Evolutionary conservation across 1,140 invertebrate genomes (phyloP), one percentile per base, ranked within the genome.

Genomic region (Leptestheria dahalacensis): DNA sequence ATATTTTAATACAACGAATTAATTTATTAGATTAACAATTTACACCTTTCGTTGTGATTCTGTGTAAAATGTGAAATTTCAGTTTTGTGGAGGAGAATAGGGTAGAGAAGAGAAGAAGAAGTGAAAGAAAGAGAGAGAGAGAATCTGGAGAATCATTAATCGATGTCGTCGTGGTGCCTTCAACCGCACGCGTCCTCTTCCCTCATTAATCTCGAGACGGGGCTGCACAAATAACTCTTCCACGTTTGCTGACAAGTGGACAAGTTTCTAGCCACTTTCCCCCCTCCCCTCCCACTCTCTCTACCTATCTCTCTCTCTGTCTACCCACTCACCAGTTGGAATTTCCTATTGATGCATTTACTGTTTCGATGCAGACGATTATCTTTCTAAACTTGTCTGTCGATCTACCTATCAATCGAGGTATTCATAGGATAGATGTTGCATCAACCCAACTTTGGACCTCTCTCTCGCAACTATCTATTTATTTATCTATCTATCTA

Each of bases 21-120:
- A 52, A 52, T 52, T 23, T 52, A 26, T 23, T 52, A 52, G 50
- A 10, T 12, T 52, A 52, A 52, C 50, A 52, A 52, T 25, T 52
- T 52, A 25, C n/a, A n/a, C n/a, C n/a, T n/a, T n/a, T n/a, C n/a
- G n/a, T n/a, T n/a, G n/a, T n/a, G n/a, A n/a, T n/a, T n/a, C n/a
- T n/a, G n/a, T n/a, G n/a, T n/a, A n/a, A n/a, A n/a, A n/a, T n/a
- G n/a, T n/a, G n/a, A n/a, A n/a, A n/a, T n/a, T n/a, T n/a, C n/a
- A n/a, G n/a, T n/a, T n/a, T n/a, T n/a, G n/a, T 9, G 15, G 33
- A 41, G 33, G 33, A 41, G 15, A 15, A 41, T 6, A 41, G 33
- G 33, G 15, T 9, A 15, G 33, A 41, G 33, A 41, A 41, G 33
- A 41, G 33, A 15, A 15, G 33, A 41, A 41, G 33, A 15, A 9